Conservation (phyloP, 2,113 vertebrate species). For the Mastomys natalensis region DNA sequence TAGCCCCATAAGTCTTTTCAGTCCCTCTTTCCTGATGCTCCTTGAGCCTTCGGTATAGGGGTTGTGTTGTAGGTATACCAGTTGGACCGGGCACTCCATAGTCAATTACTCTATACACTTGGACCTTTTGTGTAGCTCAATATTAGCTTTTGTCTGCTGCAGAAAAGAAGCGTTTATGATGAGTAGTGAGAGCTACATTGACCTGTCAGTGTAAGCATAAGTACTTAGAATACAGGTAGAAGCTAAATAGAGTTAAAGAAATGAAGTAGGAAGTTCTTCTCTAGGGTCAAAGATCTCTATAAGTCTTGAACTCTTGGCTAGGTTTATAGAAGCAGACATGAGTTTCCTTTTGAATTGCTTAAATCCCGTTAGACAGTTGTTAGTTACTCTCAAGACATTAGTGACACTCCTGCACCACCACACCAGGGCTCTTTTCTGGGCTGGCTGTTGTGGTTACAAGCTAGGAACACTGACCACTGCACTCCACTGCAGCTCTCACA, state of each 20-base stretch:
- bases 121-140: not conserved
- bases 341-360: not conserved
- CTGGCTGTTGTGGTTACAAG: not conserved
- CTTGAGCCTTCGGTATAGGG: not conserved
- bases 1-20: not conserved
- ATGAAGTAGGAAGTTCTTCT: not conserved
- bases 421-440: not conserved
- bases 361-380: not conserved
- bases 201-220: not conserved
- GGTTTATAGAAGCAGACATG: not conserved
- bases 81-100: not conserved
- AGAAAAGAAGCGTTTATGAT: not conserved
- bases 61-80: not conserved
- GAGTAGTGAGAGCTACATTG: not conserved
- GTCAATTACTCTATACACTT: not conserved
- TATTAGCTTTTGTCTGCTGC: not conserved
- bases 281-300: not conserved
- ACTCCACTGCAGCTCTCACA: not conserved
- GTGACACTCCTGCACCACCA: not conserved
- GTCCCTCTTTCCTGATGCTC: not conserved
- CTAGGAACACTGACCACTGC: not conserved
- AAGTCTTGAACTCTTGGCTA: not conserved
- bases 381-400: not conserved
- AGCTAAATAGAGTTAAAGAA: not conserved
- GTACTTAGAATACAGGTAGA: not conserved